Percentiles rank a stretch among this genome's conserved stretches.
These are phyloP conservation scores for Sinodicranocentrus sp. DNA, from an alignment of 2,888 invertebrate species.

Conservation along the genomic window DNA sequence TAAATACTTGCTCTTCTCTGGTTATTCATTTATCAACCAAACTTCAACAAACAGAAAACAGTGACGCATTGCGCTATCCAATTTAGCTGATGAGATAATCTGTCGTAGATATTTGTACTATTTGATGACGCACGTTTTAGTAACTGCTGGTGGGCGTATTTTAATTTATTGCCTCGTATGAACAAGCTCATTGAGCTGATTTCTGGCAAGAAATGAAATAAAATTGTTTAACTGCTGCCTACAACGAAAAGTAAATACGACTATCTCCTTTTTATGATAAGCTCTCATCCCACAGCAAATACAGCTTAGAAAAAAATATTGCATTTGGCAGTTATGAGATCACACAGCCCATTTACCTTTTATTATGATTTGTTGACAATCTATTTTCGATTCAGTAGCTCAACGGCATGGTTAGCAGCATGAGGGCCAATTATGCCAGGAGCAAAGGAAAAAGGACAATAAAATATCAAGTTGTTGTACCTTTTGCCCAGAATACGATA, in stretches of 20 bases:
- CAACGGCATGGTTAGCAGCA: not conserved
- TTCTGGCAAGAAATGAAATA: not conserved
- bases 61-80: too few relatives aligned
- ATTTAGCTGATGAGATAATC: too few relatives aligned
- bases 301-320: not conserved
- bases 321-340: not conserved
- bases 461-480: not conserved
- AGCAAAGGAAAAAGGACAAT: not conserved
- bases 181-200: not conserved
- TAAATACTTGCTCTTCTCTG: too few relatives aligned
- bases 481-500: not conserved
- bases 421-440: not conserved
- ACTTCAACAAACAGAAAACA: too few relatives aligned
- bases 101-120: too few relatives aligned
- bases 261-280: not conserved
- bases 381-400: not conserved
- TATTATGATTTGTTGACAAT: conserved; percentile 10
- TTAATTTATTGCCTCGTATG: not conserved
- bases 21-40: too few relatives aligned
- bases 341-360: not conserved
- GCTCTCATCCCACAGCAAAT: not conserved
- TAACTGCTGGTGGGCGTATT: not conserved
- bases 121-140: not conserved
- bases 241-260: not conserved
- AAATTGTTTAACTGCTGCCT: not conserved